Evolutionary conservation across 2,113 vertebrate species (phyloP).

Genomic region (Nansenia antarctica): DNA sequence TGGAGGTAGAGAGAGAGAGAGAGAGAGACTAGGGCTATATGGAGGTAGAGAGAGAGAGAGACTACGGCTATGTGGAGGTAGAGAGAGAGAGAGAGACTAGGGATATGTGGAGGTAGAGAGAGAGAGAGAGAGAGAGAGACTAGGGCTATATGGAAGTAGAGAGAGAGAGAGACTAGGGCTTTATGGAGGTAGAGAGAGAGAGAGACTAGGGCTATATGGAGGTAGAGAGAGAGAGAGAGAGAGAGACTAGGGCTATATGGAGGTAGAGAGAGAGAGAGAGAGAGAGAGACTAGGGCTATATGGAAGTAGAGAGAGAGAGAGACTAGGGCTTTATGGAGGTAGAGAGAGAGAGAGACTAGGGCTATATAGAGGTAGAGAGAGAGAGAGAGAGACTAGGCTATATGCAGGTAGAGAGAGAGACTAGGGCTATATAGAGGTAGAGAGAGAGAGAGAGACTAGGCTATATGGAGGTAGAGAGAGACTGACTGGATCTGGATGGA

Average conservation of each 20-base stretch:
- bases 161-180: not conserved
- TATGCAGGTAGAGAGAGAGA: slow-evolving; percentile 13
- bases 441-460: not conserved
- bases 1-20: slow-evolving; percentile 3
- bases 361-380: slow-evolving; percentile 1
- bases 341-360: slow-evolving; percentile 5
- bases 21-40: slow-evolving; percentile 1
- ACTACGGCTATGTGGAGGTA: slow-evolving; percentile 1
- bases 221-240: slow-evolving; percentile 12
- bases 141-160: not conserved
- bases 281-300: not conserved
- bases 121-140: slow-evolving; percentile 17
- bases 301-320: not conserved
- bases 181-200: slow-evolving; percentile 23
- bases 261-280: slow-evolving; percentile 11
- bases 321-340: not conserved
- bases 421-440: not conserved
- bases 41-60: too few relatives aligned
- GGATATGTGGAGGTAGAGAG: too few relatives aligned
- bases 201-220: too few relatives aligned
- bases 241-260: too few relatives aligned
- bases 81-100: slow-evolving; percentile 6
- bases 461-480: not conserved
- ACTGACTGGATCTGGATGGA: not conserved
- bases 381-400: too few relatives aligned